A percentile compares a stretch with the other conserved stretches of the same genome.
Evolutionary conservation across 2,888 invertebrate species (phyloP).

Genomic region (Ophion ventricosus): DNA sequence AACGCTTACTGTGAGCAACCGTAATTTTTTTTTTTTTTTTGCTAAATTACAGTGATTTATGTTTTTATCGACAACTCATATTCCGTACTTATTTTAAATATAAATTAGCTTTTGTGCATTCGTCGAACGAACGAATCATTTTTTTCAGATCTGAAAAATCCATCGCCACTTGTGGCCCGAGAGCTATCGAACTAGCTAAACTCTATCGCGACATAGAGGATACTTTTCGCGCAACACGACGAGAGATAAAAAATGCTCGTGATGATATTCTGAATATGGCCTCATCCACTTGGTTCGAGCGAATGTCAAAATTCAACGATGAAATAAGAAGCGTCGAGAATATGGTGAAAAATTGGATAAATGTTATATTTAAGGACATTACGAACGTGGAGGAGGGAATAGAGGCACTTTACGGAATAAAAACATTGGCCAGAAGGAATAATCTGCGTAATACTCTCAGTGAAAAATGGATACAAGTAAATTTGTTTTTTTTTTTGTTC

Average conservation of each 20-base stretch:
- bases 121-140: conserved; percentile 11
- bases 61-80: no score
- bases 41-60: no score
- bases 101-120: no score
- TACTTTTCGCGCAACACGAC: conserved; percentile 83
- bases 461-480: conserved; percentile 76
- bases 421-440: conserved; percentile 71
- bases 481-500: no score
- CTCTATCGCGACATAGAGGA: conserved; percentile 82
- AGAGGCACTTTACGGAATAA: conserved; percentile 84
- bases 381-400: conserved; percentile 84
- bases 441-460: conserved; percentile 71
- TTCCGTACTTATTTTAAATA: no score
- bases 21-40: no score
- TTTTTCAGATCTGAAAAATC: conserved; percentile 80
- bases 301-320: conserved; percentile 75
- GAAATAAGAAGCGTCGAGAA: conserved; percentile 85
- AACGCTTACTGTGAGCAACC: no score
- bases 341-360: conserved; percentile 85
- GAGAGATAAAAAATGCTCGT: conserved; percentile 82
- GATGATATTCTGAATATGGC: conserved; percentile 83
- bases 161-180: conserved; percentile 84
- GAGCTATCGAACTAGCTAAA: conserved; percentile 76
- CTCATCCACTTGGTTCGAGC: conserved; percentile 84
- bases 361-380: conserved; percentile 84